These are phyloP conservation scores for Taxidea taxus DNA, from an alignment of 2,113 vertebrate genomes.

Conservation along the genomic window DNA sequence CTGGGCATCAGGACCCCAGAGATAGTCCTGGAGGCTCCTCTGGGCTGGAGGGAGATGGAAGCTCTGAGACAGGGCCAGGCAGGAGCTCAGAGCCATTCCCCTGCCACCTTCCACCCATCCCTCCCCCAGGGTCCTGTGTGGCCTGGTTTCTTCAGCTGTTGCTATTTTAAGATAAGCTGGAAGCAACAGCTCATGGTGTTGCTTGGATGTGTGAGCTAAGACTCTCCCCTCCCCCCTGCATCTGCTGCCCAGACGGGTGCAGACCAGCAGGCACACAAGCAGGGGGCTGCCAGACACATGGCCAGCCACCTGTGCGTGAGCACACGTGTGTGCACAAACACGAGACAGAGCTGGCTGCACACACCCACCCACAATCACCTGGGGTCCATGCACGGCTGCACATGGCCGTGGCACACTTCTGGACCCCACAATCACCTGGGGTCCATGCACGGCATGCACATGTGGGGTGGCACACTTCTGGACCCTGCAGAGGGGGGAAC, in stretches of 20 bases:
- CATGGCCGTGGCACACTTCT: background rate
- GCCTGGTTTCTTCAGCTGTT: constrained; percentile 88
- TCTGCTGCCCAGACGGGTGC: constrained; percentile 67
- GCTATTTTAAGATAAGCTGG: constrained; percentile 91
- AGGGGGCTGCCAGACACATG: constrained; percentile 33
- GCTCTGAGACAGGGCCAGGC: constrained; percentile 43
- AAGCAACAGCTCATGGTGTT: constrained; percentile 79
- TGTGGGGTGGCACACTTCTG: background rate
- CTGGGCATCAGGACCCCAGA: background rate
- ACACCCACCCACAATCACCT: background rate
- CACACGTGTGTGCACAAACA: constrained; percentile 13
- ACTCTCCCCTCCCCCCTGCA: constrained; percentile 64
- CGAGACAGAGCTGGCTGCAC: background rate
- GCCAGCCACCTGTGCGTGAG: background rate
- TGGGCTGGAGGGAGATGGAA: constrained; percentile 79
- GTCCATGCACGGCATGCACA: background rate
- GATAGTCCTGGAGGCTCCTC: constrained; percentile 77
- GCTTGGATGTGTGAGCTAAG: constrained; percentile 77
- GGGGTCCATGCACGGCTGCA: background rate
- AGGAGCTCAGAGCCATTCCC: constrained; percentile 43
- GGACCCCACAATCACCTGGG: background rate
- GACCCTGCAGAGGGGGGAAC: background rate
- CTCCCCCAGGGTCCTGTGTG: constrained; percentile 74
- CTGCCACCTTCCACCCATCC: constrained; percentile 50
- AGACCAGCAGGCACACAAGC: constrained; percentile 2